Percentiles rank a stretch among this genome's conserved stretches.
These are phyloP conservation scores for Molossus alvarezi DNA, from an alignment of 2,797 vertebrate genomes.

Conservation along the genomic window DNA sequence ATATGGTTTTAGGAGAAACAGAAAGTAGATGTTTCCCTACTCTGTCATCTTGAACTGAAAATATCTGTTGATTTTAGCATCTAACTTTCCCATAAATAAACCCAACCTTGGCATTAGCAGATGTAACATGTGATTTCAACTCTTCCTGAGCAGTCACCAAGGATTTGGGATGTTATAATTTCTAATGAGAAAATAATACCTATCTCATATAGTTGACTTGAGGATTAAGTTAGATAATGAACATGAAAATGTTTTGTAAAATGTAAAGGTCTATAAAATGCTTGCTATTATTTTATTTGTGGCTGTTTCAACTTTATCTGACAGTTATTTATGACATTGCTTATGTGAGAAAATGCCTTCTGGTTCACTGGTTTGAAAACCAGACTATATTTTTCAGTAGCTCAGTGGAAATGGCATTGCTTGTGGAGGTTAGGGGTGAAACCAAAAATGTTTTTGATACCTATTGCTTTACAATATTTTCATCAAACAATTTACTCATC, in stretches of 20 bases:
- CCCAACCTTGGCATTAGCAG: background rate
- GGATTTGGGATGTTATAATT: background rate
- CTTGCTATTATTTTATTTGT: background rate
- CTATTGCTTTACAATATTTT: constrained; percentile 3
- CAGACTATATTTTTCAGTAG: background rate
- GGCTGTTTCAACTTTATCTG: background rate
- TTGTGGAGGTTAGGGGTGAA: background rate
- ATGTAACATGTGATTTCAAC: background rate
- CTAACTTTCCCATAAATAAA: background rate
- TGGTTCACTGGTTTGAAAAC: background rate
- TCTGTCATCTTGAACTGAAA: background rate
- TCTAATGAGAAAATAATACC: background rate
- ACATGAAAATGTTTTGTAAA: constrained; percentile 4
- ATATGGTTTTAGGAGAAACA: background rate
- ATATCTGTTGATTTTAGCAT: background rate
- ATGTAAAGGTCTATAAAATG: background rate
- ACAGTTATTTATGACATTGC: background rate
- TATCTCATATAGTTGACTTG: background rate
- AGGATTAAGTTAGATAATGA: constrained; percentile 1
- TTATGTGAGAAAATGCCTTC: background rate
- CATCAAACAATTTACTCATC: background rate
- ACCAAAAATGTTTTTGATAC: background rate
- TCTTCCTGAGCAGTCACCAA: constrained; percentile 2
- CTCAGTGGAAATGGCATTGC: background rate
- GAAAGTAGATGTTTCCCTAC: background rate